phyloP scores from a whole-genome alignment of 1,140 invertebrate species.

The Drosophila rhopaloa region DNA sequence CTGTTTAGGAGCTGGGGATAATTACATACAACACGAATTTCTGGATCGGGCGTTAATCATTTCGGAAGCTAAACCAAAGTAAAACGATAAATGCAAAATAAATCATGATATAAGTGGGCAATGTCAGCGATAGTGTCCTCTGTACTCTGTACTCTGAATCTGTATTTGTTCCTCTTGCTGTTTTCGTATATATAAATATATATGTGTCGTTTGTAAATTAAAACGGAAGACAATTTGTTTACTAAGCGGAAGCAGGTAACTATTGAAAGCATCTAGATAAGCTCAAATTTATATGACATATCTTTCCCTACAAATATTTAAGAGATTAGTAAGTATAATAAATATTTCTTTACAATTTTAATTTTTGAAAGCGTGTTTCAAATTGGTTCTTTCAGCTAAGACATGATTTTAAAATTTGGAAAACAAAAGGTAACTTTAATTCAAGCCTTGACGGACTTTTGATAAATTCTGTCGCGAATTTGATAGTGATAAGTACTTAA shows the following conservation, averaged over 20 bases:
- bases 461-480: too few species aligned
- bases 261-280: constrained; percentile 25
- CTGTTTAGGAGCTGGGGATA: constrained; percentile 82
- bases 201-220: constrained; percentile 6
- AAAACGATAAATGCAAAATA: constrained; percentile 25
- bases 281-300: not conserved
- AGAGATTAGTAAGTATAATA: not conserved
- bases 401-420: too few species aligned
- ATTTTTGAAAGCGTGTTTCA: too few species aligned
- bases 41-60: constrained; percentile 19
- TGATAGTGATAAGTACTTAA: too few species aligned
- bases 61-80: constrained; percentile 48
- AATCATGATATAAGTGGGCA: constrained; percentile 17
- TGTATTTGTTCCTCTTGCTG: not conserved
- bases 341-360: too few species aligned
- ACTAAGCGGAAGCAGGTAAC: constrained; percentile 32
- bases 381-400: too few species aligned
- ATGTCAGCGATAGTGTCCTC: constrained; percentile 12
- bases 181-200: not conserved
- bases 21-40: constrained; percentile 77
- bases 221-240: constrained; percentile 12
- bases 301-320: constrained; percentile 1
- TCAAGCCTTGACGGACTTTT: too few species aligned
- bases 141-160: not conserved
- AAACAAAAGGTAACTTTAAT: too few species aligned